These are phyloP conservation scores for Acleris sparsana DNA, from an alignment of 2,888 invertebrate species.

Conservation along the genomic window DNA sequence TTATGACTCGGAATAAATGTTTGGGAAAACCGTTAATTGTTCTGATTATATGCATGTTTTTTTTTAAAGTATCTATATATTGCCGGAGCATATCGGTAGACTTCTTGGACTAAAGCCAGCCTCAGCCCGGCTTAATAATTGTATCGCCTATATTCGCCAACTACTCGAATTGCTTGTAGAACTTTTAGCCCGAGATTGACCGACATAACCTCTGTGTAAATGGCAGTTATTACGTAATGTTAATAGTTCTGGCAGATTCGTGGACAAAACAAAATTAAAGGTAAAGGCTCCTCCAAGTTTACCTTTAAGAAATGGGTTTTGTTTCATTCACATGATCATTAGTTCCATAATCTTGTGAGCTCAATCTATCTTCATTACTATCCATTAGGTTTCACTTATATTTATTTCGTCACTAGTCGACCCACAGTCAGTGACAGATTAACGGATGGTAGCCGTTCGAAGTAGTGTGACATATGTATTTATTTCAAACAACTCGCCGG, in stretches of 20 bases:
- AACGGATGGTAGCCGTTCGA: conserved; percentile 22
- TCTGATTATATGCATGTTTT: not conserved
- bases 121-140: conserved; percentile 55
- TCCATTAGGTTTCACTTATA: conserved; percentile 26
- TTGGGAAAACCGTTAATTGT: not conserved
- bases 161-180: conserved; percentile 59
- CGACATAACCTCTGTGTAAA: not conserved
- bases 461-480: conserved; percentile 30
- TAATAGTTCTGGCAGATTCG: no score
- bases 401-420: conserved; percentile 23
- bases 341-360: not conserved
- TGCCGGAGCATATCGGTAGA: conserved; percentile 41
- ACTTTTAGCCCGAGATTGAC: conserved; percentile 43
- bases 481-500: conserved; percentile 32
- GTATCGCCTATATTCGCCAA: conserved; percentile 69
- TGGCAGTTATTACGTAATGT: not conserved
- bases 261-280: no score
- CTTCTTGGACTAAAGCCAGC: not conserved
- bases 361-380: conserved; percentile 20
- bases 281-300: no score
- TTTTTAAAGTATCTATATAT: conserved; percentile 50
- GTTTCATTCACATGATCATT: no score
- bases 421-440: conserved; percentile 16
- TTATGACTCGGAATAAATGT: conserved; percentile 1
- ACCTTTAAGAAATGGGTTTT: no score